Evolutionary conservation across 2,888 invertebrate genomes (phyloP), one percentile per base, ranked within the genome.

Genomic region (Parapristionchus giblindavisi): DNA sequence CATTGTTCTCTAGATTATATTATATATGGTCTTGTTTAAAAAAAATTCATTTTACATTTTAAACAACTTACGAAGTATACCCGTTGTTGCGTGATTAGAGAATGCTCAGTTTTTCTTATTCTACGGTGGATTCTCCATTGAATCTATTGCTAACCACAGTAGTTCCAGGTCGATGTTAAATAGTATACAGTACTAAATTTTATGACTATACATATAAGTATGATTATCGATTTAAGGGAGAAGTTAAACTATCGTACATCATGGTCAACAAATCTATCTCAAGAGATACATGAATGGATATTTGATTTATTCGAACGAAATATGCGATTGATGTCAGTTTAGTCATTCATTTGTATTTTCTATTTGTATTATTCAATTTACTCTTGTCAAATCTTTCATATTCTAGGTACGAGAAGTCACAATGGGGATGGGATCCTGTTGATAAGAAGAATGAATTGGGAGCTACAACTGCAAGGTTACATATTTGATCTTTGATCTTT

Each of bases 351-450:
- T 24, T 56, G 6, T 48, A 76, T 21, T 72, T 58, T 48, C 6
- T 27, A 48, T 40, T 27, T 56, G 17, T 56, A 29, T n/a, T n/a
- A n/a, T n/a, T n/a, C n/a, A n/a, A n/a, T n/a, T n/a, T n/a, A n/a
- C n/a, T n/a, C n/a, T n/a, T n/a, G n/a, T n/a, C n/a, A n/a, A n/a
- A n/a, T n/a, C n/a, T n/a, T n/a, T 17, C 34, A 17, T 29, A 11
- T 63, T 38, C 14, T 5, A 90, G 90, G 75, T 90, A 91, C 82
- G 92, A 92, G 85, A 91, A 91, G n/a, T 93, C 93, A 88, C 92
- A 92, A 0, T 90, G 89, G 89, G 90, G 90, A n/a, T 90, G 89
- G 89, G 89, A 89, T 78, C 89, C 89, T 77, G 83, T 87, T 65
- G 87, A 89, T 40, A 90, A 90, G 82, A 80, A 84, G 48, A 87